Percentiles rank a stretch among this genome's conserved stretches.
Conservation (phyloP, 2,113 vertebrate species). For the Phylloscopus whistleri region DNA sequence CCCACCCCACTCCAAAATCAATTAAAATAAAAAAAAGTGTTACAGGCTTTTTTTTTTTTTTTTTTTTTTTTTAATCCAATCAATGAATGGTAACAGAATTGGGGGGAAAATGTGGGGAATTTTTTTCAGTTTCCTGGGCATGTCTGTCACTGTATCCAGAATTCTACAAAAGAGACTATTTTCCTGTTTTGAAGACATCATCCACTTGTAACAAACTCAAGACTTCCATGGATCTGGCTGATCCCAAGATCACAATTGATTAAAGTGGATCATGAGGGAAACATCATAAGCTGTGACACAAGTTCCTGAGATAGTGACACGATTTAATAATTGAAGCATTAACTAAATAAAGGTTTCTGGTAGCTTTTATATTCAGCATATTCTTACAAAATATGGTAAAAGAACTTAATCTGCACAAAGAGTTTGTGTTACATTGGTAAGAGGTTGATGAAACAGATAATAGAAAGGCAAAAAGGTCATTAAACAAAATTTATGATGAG, state of each 20-base stretch:
- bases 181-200: neutral
- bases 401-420: neutral
- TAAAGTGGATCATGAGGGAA: neutral
- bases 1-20: neutral
- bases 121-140: neutral
- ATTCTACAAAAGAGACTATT: neutral
- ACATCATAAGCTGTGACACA: neutral
- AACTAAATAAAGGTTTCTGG: neutral
- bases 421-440: neutral
- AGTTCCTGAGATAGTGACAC: neutral
- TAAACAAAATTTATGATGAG: neutral
- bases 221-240: neutral
- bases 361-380: neutral
- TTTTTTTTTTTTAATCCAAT: neutral
- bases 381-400: neutral
- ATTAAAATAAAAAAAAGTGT: neutral
- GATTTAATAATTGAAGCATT: neutral
- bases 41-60: neutral
- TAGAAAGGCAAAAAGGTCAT: neutral
- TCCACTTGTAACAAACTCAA: neutral
- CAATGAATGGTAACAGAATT: neutral
- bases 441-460: neutral
- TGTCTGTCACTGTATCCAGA: neutral
- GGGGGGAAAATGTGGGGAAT: accelerated
- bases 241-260: neutral